These are phyloP conservation scores for Nasonia oneida DNA, from an alignment of 2,888 invertebrate species.

Conservation along the genomic window DNA sequence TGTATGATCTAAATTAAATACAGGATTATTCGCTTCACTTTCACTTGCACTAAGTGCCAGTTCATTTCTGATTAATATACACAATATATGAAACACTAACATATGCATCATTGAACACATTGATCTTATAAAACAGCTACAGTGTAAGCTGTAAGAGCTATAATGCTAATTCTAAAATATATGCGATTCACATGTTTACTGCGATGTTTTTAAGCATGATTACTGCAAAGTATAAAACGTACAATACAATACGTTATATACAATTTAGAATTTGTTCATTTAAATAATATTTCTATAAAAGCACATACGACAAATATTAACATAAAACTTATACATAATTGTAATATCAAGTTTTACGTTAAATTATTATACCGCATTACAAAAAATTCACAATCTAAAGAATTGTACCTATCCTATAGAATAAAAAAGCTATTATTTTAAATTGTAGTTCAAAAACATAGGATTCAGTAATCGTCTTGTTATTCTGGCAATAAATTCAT, in stretches of 20 bases:
- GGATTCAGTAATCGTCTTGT: background rate
- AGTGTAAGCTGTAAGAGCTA: conserved; percentile 46
- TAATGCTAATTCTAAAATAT: background rate
- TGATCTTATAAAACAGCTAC: conserved; percentile 31
- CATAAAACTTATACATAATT: conserved; percentile 8
- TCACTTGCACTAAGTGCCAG: conserved; percentile 69
- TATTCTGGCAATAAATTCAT: background rate
- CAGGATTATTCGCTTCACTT: conserved; percentile 75
- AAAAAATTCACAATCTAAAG: background rate
- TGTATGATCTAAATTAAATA: conserved; percentile 81
- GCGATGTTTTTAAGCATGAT: background rate
- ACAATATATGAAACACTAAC: conserved; percentile 50
- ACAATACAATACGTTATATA: background rate
- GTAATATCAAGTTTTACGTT: background rate
- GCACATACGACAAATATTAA: background rate
- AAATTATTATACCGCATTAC: background rate
- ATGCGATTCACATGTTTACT: background rate
- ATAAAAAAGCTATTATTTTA: background rate
- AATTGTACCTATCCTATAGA: background rate
- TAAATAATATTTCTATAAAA: background rate
- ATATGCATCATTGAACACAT: conserved; percentile 57
- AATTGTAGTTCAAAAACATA: background rate
- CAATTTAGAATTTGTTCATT: background rate
- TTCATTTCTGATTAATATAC: conserved; percentile 57
- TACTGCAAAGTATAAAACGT: background rate